These are phyloP conservation scores for Phaetusa simplex DNA, from an alignment of 2,113 vertebrate species.

Conservation along the genomic window DNA sequence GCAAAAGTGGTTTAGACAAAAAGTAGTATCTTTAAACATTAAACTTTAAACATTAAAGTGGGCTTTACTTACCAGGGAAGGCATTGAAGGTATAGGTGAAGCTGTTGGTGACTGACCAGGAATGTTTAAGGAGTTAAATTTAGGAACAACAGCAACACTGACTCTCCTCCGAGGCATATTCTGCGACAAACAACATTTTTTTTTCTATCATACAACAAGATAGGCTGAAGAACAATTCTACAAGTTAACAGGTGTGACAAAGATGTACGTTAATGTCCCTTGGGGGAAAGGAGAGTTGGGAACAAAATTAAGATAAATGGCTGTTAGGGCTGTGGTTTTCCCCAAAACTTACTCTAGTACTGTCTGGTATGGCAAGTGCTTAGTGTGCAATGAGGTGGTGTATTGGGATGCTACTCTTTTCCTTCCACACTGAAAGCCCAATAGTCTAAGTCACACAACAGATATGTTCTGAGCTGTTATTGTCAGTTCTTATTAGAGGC, in stretches of 20 bases:
- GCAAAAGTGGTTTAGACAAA: not conserved
- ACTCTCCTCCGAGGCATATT: slow-evolving; percentile 93
- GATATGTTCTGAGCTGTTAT: not conserved
- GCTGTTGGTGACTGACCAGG: slow-evolving; percentile 83
- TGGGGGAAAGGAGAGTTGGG: not conserved
- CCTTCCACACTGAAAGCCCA: not conserved
- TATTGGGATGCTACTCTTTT: not conserved
- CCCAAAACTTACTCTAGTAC: not conserved
- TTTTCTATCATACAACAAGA: not conserved
- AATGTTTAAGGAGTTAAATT: slow-evolving; percentile 93
- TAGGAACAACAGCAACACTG: slow-evolving; percentile 96
- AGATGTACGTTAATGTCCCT: not conserved
- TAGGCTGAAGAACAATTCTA: not conserved
- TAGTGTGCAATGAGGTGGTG: not conserved
- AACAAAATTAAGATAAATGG: not conserved
- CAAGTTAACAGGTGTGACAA: not conserved
- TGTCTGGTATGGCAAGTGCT: not conserved
- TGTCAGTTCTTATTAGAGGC: not conserved
- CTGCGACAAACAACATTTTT: slow-evolving; percentile 64
- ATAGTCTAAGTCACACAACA: not conserved
- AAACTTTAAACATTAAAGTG: too few relatives aligned
- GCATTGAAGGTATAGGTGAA: slow-evolving; percentile 74
- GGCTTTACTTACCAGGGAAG: slow-evolving; percentile 81
- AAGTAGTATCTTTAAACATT: not conserved
- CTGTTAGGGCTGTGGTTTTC: not conserved